Percentiles rank a stretch among this genome's conserved stretches.
phyloP scores from a whole-genome alignment of 2,888 invertebrate genomes.

The Aromia moschata region DNA sequence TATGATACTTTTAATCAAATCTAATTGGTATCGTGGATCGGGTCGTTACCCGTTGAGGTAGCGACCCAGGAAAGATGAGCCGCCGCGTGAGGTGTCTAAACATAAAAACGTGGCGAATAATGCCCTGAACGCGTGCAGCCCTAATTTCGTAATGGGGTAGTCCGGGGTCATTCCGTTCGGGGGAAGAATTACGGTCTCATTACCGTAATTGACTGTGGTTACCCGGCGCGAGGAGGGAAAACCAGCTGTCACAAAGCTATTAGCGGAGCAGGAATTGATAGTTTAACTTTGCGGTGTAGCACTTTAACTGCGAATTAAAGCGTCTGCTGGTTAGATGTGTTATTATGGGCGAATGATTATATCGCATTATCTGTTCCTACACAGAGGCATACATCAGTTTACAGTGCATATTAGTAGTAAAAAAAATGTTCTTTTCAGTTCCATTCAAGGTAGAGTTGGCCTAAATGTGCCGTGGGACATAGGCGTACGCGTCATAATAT shows the following conservation, averaged over 20 bases:
- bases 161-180: slow-evolving; percentile 42
- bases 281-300: slow-evolving; percentile 10
- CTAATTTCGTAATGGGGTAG: slow-evolving; percentile 51
- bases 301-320: slow-evolving; percentile 21
- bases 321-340: slow-evolving; percentile 13
- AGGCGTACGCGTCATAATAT: no score
- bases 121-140: slow-evolving; percentile 47
- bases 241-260: slow-evolving; percentile 27
- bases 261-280: slow-evolving; percentile 23
- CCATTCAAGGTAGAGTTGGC: no score
- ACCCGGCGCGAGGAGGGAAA: slow-evolving; percentile 30
- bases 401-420: no score
- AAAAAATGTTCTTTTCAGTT: no score
- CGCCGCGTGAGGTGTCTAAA: slow-evolving; percentile 49
- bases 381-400: no score
- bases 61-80: not conserved
- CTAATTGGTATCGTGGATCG: no score
- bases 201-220: slow-evolving; percentile 50
- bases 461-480: no score
- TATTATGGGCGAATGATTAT: slow-evolving; percentile 21
- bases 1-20: no score
- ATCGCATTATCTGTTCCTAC: no score
- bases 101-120: slow-evolving; percentile 45
- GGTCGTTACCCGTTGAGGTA: slow-evolving; percentile 5
- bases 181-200: slow-evolving; percentile 51